A percentile compares a stretch with the other conserved stretches of the same genome.
These are phyloP conservation scores for Campylomormyrus tamandua DNA, from an alignment of 2,113 vertebrate genomes.

Conservation along the genomic window DNA sequence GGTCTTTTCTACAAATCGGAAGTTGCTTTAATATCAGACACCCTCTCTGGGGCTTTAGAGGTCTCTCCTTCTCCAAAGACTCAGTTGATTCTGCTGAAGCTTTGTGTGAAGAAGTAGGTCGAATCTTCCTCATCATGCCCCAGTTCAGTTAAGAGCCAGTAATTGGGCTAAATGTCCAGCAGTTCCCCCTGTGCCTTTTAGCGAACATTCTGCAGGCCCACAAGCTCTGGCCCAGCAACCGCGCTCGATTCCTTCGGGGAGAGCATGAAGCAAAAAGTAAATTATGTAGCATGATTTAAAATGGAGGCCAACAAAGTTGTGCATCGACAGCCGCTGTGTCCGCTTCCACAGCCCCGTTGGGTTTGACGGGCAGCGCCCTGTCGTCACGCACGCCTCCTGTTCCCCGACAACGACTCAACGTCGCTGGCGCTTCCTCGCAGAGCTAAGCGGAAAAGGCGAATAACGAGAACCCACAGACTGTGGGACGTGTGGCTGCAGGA, in stretches of 20 bases:
- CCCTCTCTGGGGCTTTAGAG: not conserved
- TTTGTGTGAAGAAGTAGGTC: conserved; percentile 65
- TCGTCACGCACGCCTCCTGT: not conserved
- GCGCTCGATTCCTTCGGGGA: too few relatives aligned
- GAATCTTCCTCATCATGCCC: conserved; percentile 60
- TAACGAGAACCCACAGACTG: not conserved
- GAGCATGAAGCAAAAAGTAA: not conserved
- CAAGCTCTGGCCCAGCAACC: conserved; percentile 37
- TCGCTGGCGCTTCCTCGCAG: not conserved
- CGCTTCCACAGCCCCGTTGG: not conserved
- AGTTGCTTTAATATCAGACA: not conserved
- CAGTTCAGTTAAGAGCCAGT: conserved; percentile 57
- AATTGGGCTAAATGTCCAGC: conserved; percentile 57
- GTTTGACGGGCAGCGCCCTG: not conserved
- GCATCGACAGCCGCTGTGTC: not conserved
- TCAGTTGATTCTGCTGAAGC: conserved; percentile 57
- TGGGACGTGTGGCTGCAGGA: not conserved
- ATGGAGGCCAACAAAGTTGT: not conserved
- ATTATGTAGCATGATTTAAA: not conserved
- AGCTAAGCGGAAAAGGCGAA: not conserved
- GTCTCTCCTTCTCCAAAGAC: conserved; percentile 47
- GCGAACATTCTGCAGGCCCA: conserved; percentile 41
- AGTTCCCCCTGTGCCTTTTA: conserved; percentile 45
- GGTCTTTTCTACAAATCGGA: conserved; percentile 35
- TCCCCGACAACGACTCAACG: not conserved